phyloP scores from a whole-genome alignment of 2,113 vertebrate genomes.

The Probosciger aterrimus region DNA sequence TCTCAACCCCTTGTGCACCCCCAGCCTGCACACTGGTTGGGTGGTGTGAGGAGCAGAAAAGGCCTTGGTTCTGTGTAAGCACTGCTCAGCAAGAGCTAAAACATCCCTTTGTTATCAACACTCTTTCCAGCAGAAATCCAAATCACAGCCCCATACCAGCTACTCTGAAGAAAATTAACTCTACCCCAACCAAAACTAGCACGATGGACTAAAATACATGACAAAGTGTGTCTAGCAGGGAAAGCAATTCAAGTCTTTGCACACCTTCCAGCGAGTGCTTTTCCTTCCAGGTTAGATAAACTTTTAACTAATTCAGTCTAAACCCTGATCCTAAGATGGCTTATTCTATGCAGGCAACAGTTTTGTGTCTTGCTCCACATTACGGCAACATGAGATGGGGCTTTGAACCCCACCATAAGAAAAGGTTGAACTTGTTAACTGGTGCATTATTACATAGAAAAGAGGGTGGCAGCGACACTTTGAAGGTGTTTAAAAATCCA shows the following conservation, averaged over 20 bases:
- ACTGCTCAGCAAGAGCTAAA: background rate
- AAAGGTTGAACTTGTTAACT: background rate
- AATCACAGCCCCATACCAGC: background rate
- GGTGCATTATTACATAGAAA: background rate
- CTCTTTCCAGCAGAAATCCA: background rate
- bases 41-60: background rate
- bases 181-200: background rate
- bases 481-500: background rate
- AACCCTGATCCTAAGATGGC: background rate
- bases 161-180: background rate
- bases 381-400: background rate
- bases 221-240: background rate
- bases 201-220: background rate
- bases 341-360: background rate
- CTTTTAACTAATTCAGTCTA: background rate
- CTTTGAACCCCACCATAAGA: background rate
- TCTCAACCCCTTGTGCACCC: background rate
- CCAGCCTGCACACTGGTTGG: background rate
- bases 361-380: background rate
- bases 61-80: background rate
- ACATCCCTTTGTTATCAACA: too few relatives aligned
- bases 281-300: background rate
- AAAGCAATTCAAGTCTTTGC: background rate
- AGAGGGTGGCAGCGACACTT: background rate
- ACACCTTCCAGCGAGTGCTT: background rate